Conservation (phyloP, 2,888 invertebrate species). For the Andrena hattorfiana region DNA sequence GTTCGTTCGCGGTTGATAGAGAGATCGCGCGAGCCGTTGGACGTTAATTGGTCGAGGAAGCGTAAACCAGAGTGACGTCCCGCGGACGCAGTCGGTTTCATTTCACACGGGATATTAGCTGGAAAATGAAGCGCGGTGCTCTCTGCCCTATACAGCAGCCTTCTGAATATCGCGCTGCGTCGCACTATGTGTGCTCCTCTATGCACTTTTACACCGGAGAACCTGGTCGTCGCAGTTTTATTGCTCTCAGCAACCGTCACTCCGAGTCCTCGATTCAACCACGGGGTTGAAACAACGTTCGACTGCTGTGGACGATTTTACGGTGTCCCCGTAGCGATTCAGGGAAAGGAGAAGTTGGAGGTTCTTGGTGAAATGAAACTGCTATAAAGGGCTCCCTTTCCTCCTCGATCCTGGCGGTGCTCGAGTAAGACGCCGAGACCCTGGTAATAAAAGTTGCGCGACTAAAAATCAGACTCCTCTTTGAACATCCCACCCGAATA, state of each 20-base stretch:
- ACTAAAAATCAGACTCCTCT: neutral
- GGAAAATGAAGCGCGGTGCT: slow-evolving; percentile 26
- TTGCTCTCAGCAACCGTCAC: neutral
- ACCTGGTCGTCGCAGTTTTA: neutral
- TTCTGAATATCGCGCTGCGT: slow-evolving; percentile 7
- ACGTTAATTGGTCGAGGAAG: slow-evolving; percentile 36
- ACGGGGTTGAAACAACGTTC: neutral
- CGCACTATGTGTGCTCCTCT: neutral
- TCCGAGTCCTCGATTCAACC: neutral
- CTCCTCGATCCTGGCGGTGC: neutral
- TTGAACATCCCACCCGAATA: neutral
- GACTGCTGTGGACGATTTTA: neutral
- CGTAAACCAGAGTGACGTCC: slow-evolving; percentile 21
- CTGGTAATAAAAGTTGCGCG: neutral
- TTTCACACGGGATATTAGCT: slow-evolving; percentile 39
- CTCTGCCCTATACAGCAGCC: neutral
- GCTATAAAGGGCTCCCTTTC: neutral
- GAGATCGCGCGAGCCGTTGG: slow-evolving; percentile 12
- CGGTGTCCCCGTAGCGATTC: neutral
- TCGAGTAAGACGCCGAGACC: neutral
- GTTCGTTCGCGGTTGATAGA: no score
- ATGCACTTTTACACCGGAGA: slow-evolving; percentile 10
- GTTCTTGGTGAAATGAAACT: neutral
- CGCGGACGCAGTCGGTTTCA: slow-evolving; percentile 28
- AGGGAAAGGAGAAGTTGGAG: neutral